Percentiles rank a stretch among this genome's conserved stretches.
These are phyloP conservation scores for Drosophila asahinai DNA, from an alignment of 1,140 invertebrate species.

Conservation along the genomic window DNA sequence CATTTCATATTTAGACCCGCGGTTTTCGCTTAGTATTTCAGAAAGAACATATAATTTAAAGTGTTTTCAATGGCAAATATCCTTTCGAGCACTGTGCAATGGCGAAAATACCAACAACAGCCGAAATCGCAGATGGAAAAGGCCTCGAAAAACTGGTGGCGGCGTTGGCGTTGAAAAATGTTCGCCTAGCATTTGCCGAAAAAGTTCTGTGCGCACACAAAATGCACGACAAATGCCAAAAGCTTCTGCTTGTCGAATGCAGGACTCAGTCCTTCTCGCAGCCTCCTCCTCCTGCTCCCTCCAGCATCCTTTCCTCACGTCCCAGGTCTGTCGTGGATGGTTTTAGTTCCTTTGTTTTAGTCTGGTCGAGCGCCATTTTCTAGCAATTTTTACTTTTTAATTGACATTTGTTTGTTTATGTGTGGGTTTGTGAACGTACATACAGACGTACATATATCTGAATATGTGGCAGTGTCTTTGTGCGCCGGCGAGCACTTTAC, in stretches of 20 bases:
- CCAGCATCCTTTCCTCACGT: background rate
- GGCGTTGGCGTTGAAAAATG: slow-evolving; percentile 52
- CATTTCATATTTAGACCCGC: too few species aligned
- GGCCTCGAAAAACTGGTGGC: slow-evolving; percentile 30
- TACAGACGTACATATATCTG: slow-evolving; percentile 1
- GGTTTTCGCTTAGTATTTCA: too few species aligned
- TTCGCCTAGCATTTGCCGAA: slow-evolving; percentile 55
- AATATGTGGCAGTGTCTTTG: slow-evolving; percentile 17
- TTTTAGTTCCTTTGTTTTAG: slow-evolving; percentile 66
- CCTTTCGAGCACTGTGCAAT: background rate
- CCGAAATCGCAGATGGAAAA: slow-evolving; percentile 23
- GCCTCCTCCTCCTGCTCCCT: background rate
- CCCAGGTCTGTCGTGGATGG: slow-evolving; percentile 30
- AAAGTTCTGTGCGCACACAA: slow-evolving; percentile 66
- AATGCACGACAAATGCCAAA: slow-evolving; percentile 64
- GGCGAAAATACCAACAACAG: slow-evolving; percentile 33
- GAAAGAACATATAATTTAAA: too few species aligned
- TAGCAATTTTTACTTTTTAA: slow-evolving; percentile 81
- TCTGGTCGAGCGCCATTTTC: slow-evolving; percentile 76
- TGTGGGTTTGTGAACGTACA: slow-evolving; percentile 11
- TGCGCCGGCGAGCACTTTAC: slow-evolving; percentile 67
- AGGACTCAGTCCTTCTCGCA: slow-evolving; percentile 40
- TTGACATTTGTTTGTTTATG: slow-evolving; percentile 76
- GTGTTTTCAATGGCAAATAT: background rate
- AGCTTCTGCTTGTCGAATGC: slow-evolving; percentile 56